Percentiles rank a stretch among this genome's conserved stretches.
Conservation (phyloP, 2,113 vertebrate species). For the Apteryx owenii region DNA sequence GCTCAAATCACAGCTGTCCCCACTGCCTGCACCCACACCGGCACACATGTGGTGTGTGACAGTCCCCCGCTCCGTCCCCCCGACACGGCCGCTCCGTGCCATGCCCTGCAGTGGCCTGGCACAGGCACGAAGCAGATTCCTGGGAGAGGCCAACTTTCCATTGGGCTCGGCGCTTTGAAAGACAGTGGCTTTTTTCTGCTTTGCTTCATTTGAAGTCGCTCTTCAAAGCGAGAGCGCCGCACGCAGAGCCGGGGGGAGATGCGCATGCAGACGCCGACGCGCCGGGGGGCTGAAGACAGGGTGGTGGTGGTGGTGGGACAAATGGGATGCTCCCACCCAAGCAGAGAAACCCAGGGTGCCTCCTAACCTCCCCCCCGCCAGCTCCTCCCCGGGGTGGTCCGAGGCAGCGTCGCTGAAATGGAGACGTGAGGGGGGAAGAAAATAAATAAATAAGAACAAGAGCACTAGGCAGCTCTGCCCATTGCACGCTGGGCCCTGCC, state of each 20-base stretch:
- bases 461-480: background rate
- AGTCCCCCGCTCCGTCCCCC: background rate
- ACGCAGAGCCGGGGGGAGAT: background rate
- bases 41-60: rapidly evolving
- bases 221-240: conserved; percentile 21
- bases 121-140: background rate
- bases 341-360: background rate
- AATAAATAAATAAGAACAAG: background rate
- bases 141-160: conserved; percentile 41
- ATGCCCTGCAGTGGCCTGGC: background rate
- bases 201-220: background rate
- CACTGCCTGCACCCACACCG: rapidly evolving
- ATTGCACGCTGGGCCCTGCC: rapidly evolving
- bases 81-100: background rate
- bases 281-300: background rate
- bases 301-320: background rate
- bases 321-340: rapidly evolving
- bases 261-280: background rate
- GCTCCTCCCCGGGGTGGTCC: background rate
- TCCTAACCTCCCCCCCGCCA: background rate
- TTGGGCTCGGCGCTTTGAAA: background rate
- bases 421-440: background rate
- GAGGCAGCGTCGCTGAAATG: rapidly evolving
- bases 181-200: background rate
- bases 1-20: background rate